Evolutionary conservation across 1,140 invertebrate species (phyloP).

Genomic region (Drosophila bipectinata): DNA sequence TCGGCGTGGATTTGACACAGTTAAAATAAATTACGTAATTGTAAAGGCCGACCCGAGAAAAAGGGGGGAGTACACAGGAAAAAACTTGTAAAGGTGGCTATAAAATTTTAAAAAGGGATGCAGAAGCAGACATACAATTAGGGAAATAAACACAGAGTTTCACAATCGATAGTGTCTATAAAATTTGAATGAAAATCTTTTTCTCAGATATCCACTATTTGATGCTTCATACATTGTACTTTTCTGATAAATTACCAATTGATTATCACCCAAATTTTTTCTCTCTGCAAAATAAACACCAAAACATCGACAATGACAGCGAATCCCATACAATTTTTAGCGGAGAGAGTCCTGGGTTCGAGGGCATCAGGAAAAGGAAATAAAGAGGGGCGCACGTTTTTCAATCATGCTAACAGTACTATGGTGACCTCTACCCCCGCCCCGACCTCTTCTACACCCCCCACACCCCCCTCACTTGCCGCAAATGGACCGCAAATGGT

Average conservation of each 20-base stretch:
- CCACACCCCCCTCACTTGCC: slow-evolving; percentile 29
- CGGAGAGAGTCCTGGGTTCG: slow-evolving; percentile 5
- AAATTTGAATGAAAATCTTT: too few relatives aligned
- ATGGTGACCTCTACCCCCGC: slow-evolving; percentile 37
- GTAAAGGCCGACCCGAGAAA: slow-evolving; percentile 50
- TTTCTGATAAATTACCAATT: too few relatives aligned
- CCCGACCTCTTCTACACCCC: not conserved
- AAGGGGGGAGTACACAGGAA: not conserved
- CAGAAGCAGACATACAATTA: too few relatives aligned
- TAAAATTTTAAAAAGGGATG: too few relatives aligned
- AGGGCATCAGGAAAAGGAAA: slow-evolving; percentile 19
- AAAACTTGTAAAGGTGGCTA: too few relatives aligned
- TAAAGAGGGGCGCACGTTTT: slow-evolving; percentile 62
- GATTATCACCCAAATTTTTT: not conserved
- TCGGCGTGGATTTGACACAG: slow-evolving; percentile 81
- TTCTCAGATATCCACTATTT: too few relatives aligned
- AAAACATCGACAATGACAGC: slow-evolving; percentile 59
- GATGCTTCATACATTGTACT: too few relatives aligned
- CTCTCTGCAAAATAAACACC: slow-evolving; percentile 13
- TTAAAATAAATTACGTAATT: slow-evolving; percentile 83
- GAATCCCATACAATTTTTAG: slow-evolving; percentile 67
- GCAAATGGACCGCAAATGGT: slow-evolving; percentile 78
- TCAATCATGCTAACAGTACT: slow-evolving; percentile 77
- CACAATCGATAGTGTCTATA: too few relatives aligned
- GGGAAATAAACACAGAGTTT: too few relatives aligned